These are phyloP conservation scores for Dendrocincla fuliginosa DNA, from an alignment of 2,797 vertebrate species.

Conservation along the genomic window DNA sequence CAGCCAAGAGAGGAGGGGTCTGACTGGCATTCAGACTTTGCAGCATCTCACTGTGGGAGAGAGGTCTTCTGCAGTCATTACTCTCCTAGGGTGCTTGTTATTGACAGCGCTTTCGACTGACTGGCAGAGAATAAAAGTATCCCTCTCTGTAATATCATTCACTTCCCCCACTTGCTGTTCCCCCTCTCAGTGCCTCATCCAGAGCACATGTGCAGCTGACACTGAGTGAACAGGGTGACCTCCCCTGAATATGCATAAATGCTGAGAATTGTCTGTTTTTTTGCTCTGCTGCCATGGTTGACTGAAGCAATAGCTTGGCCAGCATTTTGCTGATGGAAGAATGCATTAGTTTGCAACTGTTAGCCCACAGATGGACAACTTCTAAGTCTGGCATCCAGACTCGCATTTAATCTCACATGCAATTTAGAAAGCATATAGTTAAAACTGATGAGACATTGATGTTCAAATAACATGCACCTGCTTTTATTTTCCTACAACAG, in stretches of 20 bases:
- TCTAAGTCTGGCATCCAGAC: conserved; percentile 7
- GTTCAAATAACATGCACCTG: conserved; percentile 32
- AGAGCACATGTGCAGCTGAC: conserved; percentile 45
- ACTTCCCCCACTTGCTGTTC: not conserved
- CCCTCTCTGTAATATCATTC: conserved; percentile 1
- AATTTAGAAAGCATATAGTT: conserved; percentile 27
- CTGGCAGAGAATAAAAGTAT: conserved; percentile 51
- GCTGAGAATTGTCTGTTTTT: not conserved
- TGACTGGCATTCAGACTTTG: conserved; percentile 55
- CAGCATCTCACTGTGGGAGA: conserved; percentile 46
- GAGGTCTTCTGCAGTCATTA: conserved; percentile 58
- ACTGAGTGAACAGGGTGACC: not conserved
- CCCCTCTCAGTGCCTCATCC: conserved; percentile 18
- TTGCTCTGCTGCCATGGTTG: not conserved
- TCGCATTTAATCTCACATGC: not conserved
- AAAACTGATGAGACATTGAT: conserved; percentile 27
- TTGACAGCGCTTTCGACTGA: conserved; percentile 40
- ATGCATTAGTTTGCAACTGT: not conserved
- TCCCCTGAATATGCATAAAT: conserved; percentile 42
- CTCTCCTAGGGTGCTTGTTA: conserved; percentile 32
- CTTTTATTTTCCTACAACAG: conserved; percentile 15
- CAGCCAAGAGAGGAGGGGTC: conserved; percentile 44
- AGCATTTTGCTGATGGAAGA: conserved; percentile 27
- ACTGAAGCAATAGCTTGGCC: conserved; percentile 2
- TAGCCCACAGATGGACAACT: conserved; percentile 37